These are phyloP conservation scores for Melospiza georgiana DNA, from an alignment of 2,113 vertebrate species.

Conservation along the genomic window DNA sequence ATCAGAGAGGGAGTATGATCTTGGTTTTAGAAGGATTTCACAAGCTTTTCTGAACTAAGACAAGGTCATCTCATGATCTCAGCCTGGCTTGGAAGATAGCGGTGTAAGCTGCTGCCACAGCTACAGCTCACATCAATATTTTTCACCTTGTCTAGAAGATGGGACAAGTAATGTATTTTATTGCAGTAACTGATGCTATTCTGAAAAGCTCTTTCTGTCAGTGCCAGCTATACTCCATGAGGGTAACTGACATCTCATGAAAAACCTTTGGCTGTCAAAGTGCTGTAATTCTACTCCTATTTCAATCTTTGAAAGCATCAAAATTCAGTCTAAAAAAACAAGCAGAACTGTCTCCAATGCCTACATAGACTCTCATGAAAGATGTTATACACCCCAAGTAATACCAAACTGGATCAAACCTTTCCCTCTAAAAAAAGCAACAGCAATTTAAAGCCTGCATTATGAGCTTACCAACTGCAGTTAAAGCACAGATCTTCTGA, in stretches of 20 bases:
- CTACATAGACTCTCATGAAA: neutral
- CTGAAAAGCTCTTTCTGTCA: conserved; percentile 1
- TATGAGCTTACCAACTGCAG: neutral
- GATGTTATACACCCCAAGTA: neutral
- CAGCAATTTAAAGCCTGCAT: neutral
- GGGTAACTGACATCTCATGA: neutral
- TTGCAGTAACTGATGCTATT: conserved; percentile 16
- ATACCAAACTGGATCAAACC: neutral
- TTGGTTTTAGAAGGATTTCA: conserved; percentile 1
- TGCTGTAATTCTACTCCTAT: neutral
- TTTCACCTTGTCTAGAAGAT: neutral
- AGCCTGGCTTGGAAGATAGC: neutral
- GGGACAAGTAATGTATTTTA: conserved; percentile 11
- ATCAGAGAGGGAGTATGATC: neutral
- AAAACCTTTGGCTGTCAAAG: conserved; percentile 10
- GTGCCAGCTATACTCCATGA: neutral
- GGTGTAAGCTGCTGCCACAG: neutral
- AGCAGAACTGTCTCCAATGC: neutral
- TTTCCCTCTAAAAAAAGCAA: neutral
- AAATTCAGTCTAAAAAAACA: neutral
- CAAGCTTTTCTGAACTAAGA: conserved; percentile 16
- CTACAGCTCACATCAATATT: neutral
- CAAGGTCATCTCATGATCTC: conserved; percentile 28
- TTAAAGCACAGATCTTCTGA: neutral
- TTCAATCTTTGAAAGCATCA: conserved; percentile 7